Conservation (phyloP, 2,797 vertebrate species). For the Salmo trutta region DNA sequence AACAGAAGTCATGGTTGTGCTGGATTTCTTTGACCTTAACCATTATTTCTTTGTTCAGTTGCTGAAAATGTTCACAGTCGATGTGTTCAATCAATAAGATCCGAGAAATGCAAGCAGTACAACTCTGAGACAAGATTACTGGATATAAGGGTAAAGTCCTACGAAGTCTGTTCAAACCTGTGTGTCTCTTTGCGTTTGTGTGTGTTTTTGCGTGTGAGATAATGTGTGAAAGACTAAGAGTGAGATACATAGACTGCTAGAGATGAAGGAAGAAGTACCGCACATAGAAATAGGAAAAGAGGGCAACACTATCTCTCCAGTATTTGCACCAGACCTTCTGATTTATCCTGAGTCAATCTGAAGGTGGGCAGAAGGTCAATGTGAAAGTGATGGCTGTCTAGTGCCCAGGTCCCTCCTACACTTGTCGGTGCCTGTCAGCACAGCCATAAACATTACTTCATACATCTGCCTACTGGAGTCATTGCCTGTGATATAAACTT, state of each 20-base stretch:
- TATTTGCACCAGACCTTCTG: conserved; percentile 21
- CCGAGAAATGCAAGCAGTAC: not conserved
- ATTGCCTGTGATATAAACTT: not conserved
- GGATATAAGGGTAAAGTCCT: not conserved
- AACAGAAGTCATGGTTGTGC: not conserved
- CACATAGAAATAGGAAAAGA: not conserved
- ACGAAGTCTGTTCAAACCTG: not conserved
- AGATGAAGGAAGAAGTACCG: conserved; percentile 6
- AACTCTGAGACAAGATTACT: not conserved
- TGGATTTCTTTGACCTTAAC: not conserved
- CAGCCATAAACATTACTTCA: not conserved
- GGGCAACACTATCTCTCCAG: conserved; percentile 17
- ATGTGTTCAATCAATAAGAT: not conserved
- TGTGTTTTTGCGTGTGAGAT: not conserved
- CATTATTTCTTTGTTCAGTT: not conserved
- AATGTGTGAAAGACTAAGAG: not conserved
- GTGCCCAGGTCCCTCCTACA: not conserved
- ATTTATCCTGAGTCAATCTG: not conserved
- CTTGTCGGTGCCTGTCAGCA: not conserved
- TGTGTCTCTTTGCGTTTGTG: not conserved
- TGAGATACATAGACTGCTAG: not conserved
- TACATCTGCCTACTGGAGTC: not conserved
- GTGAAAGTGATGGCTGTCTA: not conserved
- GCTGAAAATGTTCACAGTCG: not conserved
- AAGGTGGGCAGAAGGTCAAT: not conserved